Evolutionary conservation across 2,797 vertebrate genomes (phyloP).

Genomic region (Acridotheres tristis): DNA sequence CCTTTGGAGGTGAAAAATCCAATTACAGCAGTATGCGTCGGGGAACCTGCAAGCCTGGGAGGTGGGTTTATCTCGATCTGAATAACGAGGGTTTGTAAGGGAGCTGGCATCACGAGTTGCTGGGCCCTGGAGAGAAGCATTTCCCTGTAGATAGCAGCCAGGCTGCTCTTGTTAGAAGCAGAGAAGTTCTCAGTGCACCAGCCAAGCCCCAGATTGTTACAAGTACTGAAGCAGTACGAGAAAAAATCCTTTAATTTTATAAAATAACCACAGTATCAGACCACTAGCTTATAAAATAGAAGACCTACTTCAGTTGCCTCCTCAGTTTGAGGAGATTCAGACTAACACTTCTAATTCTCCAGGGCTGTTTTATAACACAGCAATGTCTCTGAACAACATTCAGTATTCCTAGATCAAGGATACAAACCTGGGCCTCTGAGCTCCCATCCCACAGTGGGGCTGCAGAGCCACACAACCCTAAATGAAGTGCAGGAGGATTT

Average conservation of each 20-base stretch:
- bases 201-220: slow-evolving; percentile 13
- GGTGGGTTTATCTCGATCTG: slow-evolving; percentile 42
- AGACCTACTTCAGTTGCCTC: slow-evolving; percentile 15
- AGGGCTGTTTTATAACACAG: neutral
- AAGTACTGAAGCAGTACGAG: neutral
- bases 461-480: neutral
- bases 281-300: slow-evolving; percentile 39
- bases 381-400: neutral
- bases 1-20: slow-evolving; percentile 68
- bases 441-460: neutral
- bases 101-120: slow-evolving; percentile 30
- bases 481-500: neutral
- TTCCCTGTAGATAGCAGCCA: slow-evolving; percentile 13
- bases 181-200: slow-evolving; percentile 1
- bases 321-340: neutral
- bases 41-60: slow-evolving; percentile 42
- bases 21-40: neutral
- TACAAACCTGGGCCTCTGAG: neutral
- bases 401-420: neutral
- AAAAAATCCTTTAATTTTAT: slow-evolving; percentile 23
- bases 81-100: slow-evolving; percentile 33
- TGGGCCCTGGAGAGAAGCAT: slow-evolving; percentile 40
- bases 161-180: slow-evolving; percentile 25
- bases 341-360: neutral
- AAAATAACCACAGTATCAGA: neutral